phyloP scores from a whole-genome alignment of 2,797 vertebrate species.

The Gymnothorax reevesii region DNA sequence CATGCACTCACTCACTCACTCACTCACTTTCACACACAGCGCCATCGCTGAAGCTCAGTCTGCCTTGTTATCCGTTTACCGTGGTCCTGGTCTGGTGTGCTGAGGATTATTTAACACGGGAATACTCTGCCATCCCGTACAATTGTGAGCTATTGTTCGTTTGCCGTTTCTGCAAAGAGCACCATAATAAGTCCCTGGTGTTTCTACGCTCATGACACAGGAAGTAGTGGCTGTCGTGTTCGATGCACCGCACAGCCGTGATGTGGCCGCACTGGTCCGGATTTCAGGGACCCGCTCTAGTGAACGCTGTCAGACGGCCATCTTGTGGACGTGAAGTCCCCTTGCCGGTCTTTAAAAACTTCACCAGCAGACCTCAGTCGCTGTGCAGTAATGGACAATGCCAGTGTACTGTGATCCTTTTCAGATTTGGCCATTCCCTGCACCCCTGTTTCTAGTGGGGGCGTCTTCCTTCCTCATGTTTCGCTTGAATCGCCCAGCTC shows the following conservation, averaged over 20 bases:
- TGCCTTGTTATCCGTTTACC: slow-evolving; percentile 15
- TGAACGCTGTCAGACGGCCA: slow-evolving; percentile 43
- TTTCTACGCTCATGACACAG: slow-evolving; percentile 31
- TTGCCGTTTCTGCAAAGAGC: background rate
- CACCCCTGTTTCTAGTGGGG: slow-evolving; percentile 25
- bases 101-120: slow-evolving; percentile 16
- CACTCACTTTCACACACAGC: background rate
- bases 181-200: slow-evolving; percentile 17
- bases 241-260: slow-evolving; percentile 48
- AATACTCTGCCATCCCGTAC: background rate
- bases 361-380: slow-evolving; percentile 27
- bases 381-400: slow-evolving; percentile 33
- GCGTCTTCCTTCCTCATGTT: background rate
- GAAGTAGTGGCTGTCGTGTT: slow-evolving; percentile 44
- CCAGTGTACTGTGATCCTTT: slow-evolving; percentile 48
- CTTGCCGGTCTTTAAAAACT: slow-evolving; percentile 51
- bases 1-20: background rate
- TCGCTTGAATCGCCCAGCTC: background rate
- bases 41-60: background rate
- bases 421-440: slow-evolving; percentile 25
- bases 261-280: slow-evolving; percentile 53
- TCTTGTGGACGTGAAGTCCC: slow-evolving; percentile 42
- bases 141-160: background rate
- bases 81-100: background rate
- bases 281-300: slow-evolving; percentile 45